Conservation (phyloP, 37 sponge, comb jelly and placozoan genomes). For the Eunapius fragilis region DNA sequence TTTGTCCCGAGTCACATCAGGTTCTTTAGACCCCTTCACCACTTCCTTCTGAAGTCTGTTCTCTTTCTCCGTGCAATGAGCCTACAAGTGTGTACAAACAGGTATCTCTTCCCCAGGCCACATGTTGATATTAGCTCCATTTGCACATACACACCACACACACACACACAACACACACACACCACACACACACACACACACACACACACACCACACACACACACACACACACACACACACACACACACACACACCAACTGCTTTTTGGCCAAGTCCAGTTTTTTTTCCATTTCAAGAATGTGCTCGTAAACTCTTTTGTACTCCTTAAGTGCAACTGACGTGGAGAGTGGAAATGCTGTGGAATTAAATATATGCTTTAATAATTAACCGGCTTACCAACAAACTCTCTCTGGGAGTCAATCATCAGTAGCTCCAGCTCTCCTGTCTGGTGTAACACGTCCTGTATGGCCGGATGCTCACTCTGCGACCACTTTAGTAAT, state of each 20-base stretch:
- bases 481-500: slow-evolving; percentile 64
- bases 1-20: slow-evolving; percentile 27
- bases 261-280: slow-evolving; percentile 63
- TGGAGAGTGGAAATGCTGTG: neutral
- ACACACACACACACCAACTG: slow-evolving; percentile 33
- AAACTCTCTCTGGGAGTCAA: slow-evolving; percentile 60
- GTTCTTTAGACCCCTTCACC: slow-evolving; percentile 62
- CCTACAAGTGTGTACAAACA: slow-evolving; percentile 40
- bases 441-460: slow-evolving; percentile 70
- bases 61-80: slow-evolving; percentile 70
- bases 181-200: slow-evolving; percentile 41
- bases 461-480: slow-evolving; percentile 72
- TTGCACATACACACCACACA: slow-evolving; percentile 5
- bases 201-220: slow-evolving; percentile 24
- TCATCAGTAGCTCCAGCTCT: slow-evolving; percentile 59
- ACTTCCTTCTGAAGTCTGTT: slow-evolving; percentile 72
- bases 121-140: no score
- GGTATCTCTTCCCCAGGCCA: neutral
- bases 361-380: neutral
- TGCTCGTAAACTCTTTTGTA: slow-evolving; percentile 75
- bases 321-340: slow-evolving; percentile 63
- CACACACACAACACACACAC: slow-evolving; percentile 8
- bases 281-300: slow-evolving; percentile 77
- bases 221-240: slow-evolving; percentile 3
- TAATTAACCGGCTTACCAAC: slow-evolving; percentile 47